Evolutionary conservation across 2,113 vertebrate genomes (phyloP).

Genomic region (Laticauda laticaudata): DNA sequence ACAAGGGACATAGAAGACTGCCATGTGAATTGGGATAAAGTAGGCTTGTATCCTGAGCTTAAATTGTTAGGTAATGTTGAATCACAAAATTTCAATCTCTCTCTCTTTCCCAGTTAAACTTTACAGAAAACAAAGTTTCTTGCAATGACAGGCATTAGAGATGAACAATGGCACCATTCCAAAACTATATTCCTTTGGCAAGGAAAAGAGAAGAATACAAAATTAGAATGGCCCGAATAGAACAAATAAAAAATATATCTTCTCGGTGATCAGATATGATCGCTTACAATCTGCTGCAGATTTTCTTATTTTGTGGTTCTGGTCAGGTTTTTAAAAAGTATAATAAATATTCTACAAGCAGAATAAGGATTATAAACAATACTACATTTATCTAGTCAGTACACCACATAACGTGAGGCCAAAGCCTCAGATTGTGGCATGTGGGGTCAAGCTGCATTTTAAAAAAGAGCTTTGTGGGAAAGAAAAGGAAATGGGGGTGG

Average conservation of each 20-base stretch:
- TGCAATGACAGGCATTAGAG: not conserved
- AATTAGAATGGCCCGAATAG: not conserved
- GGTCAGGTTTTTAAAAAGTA: not conserved
- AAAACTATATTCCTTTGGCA: not conserved
- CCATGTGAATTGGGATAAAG: not conserved
- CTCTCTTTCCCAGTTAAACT: constrained; percentile 19
- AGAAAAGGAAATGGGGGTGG: not conserved
- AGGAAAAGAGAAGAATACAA: not conserved
- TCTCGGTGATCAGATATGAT: not conserved
- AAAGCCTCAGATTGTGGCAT: too few species aligned
- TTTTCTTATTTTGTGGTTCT: not conserved
- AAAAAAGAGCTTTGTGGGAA: not conserved
- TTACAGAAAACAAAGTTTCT: constrained; percentile 5
- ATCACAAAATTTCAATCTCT: not conserved
- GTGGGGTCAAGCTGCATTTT: not conserved
- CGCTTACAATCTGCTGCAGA: not conserved
- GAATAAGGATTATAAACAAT: not conserved
- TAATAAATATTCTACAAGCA: not conserved
- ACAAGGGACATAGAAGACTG: not conserved
- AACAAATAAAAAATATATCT: not conserved
- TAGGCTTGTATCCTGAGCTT: not conserved
- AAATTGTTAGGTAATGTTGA: not conserved
- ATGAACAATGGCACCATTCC: not conserved
- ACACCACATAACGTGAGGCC: not conserved
- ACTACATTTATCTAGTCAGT: not conserved